Evolutionary conservation across 1,140 invertebrate genomes (phyloP).

Genomic region (Armadillidium nasatum): DNA sequence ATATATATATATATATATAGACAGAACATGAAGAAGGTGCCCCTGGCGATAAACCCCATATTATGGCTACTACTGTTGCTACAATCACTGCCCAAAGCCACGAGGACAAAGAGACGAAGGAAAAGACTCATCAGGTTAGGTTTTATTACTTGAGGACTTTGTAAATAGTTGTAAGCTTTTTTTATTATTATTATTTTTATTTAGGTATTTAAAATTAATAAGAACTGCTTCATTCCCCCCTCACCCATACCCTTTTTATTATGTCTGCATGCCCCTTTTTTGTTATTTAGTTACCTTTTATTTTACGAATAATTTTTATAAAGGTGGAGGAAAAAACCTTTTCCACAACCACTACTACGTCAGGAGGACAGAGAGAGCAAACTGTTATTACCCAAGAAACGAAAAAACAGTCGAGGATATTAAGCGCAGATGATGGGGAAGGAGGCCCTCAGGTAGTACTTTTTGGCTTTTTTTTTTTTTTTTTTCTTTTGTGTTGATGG

Average conservation of each 20-base stretch:
- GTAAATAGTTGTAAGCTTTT: no score
- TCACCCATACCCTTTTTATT: no score
- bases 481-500: background rate
- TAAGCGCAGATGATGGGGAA: slow-evolving; percentile 45
- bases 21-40: slow-evolving; percentile 3
- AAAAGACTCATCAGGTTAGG: slow-evolving; percentile 66
- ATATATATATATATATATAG: no score
- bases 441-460: background rate
- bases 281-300: no score
- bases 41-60: slow-evolving; percentile 62
- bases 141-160: background rate
- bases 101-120: slow-evolving; percentile 77
- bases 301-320: no score
- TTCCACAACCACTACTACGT: slow-evolving; percentile 77
- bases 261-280: no score
- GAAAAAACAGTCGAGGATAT: slow-evolving; percentile 68
- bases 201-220: no score
- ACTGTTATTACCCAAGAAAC: slow-evolving; percentile 83
- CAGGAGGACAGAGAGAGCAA: slow-evolving; percentile 74
- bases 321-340: slow-evolving; percentile 86
- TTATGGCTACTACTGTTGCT: slow-evolving; percentile 84
- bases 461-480: background rate
- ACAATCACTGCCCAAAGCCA: slow-evolving; percentile 82
- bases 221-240: no score
- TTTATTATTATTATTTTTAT: no score